A percentile compares a stretch with the other conserved stretches of the same genome.
phyloP scores from a whole-genome alignment of 2,113 vertebrate species.

The Lycaon pictus region DNA sequence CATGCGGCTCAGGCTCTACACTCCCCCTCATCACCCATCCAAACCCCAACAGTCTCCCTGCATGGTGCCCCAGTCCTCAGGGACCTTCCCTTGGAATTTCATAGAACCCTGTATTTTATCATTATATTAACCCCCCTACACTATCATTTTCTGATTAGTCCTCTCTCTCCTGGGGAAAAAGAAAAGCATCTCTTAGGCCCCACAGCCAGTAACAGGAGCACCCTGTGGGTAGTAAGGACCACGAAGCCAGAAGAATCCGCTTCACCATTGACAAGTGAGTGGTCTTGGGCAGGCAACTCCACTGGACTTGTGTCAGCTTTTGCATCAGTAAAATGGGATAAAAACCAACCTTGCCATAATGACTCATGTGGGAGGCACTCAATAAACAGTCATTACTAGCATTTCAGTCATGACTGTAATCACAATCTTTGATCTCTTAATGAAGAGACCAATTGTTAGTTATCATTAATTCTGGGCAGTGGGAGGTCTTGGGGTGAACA shows the following conservation, averaged over 20 bases:
- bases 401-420: fast-evolving
- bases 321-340: neutral
- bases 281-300: neutral
- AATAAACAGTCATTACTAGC: neutral
- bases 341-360: neutral
- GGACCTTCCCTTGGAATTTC: neutral
- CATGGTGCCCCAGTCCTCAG: neutral
- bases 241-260: neutral
- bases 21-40: neutral
- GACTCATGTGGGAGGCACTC: neutral
- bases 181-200: neutral
- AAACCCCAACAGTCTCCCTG: neutral
- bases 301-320: neutral
- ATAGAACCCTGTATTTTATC: neutral
- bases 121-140: neutral
- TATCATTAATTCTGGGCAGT: neutral
- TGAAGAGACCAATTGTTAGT: neutral
- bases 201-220: neutral
- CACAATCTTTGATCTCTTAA: neutral
- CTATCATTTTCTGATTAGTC: neutral
- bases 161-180: neutral
- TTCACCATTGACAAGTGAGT: neutral
- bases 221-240: neutral
- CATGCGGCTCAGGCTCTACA: too few relatives aligned
- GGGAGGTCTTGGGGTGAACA: neutral